Evolutionary conservation across 2,888 invertebrate genomes (phyloP), one percentile per base, ranked within the genome.

Genomic region (Diplazon laetatorius): DNA sequence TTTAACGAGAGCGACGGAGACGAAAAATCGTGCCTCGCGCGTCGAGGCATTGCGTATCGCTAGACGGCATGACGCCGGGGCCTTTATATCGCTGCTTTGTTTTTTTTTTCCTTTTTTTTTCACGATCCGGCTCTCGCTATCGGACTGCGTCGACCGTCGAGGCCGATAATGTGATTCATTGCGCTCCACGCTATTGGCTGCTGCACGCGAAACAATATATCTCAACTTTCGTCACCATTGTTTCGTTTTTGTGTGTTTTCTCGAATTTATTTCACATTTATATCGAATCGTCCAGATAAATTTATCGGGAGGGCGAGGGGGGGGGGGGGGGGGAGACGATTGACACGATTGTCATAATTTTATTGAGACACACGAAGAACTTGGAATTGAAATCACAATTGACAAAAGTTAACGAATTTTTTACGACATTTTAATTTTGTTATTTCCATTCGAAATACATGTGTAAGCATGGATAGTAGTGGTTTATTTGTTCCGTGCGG

Each of bases 21-120:
- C 16, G 25, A 22, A 46, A n/a, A 39, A 52, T 44, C 63, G 62
- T 50, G 37, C n/a, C 57, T 35, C 20, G 57, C 63, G 55, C 37
- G 50, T 39, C 80, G 59, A 62, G 44, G 57, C 73, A 46, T n/a
- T 60, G 63, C 78, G 78, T 85, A 84, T 86, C 85, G 83, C 85
- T 85, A 89, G 89, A 89, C 89, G 71, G 89, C 88, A 83, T 88
- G 89, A 87, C 89, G 89, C 89, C 85, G 69, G 75, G 78, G 81
- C 10, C 83, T 87, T 89, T 87, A 87, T 88, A 63, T 74, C 78
- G 72, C 76, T 71, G 16, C 55, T 30, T 30, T 85, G 82, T 83
- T 84, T 80, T 82, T 77, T 55, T 72, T 66, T 71, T 68, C 75
- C 76, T 59, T 42, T 66, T 74, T 76, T 72, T 76, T 71, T 14